phyloP scores from a whole-genome alignment of 2,113 vertebrate species.

The Okapia johnstoni region DNA sequence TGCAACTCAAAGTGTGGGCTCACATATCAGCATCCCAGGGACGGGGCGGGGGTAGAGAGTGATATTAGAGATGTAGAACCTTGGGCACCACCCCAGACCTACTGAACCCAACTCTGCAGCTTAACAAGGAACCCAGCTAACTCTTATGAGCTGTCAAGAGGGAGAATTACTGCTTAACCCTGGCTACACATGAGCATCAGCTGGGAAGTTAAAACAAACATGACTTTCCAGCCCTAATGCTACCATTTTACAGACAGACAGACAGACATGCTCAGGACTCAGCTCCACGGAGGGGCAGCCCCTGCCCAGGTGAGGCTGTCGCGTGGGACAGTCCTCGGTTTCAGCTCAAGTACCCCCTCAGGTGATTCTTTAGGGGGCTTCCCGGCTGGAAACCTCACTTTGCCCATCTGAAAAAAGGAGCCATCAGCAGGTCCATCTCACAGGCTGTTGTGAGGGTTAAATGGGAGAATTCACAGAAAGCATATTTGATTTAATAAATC shows the following conservation, averaged over 20 bases:
- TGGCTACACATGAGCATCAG: not conserved
- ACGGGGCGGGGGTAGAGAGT: rapidly evolving
- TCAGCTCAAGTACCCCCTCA: not conserved
- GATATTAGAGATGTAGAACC: not conserved
- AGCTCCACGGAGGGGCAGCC: not conserved
- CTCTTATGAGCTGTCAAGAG: rapidly evolving
- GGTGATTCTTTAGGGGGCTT: not conserved
- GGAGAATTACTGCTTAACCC: not conserved
- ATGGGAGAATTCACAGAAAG: not conserved
- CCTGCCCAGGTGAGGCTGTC: rapidly evolving
- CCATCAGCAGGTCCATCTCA: not conserved
- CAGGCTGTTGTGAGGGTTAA: not conserved
- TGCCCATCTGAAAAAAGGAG: not conserved
- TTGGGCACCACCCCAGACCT: not conserved
- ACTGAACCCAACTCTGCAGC: not conserved
- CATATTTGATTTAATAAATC: not conserved
- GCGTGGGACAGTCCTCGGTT: rapidly evolving
- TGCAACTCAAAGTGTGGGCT: rapidly evolving
- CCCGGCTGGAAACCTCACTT: not conserved
- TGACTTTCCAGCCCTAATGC: rapidly evolving
- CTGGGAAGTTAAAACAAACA: rapidly evolving
- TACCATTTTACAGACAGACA: not conserved
- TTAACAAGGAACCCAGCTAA: not conserved
- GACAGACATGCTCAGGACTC: not conserved
- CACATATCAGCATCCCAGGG: rapidly evolving